Percentiles rank a stretch among this genome's conserved stretches.
phyloP scores from a whole-genome alignment of 2,113 vertebrate genomes.

The Microcebus griseorufus region DNA sequence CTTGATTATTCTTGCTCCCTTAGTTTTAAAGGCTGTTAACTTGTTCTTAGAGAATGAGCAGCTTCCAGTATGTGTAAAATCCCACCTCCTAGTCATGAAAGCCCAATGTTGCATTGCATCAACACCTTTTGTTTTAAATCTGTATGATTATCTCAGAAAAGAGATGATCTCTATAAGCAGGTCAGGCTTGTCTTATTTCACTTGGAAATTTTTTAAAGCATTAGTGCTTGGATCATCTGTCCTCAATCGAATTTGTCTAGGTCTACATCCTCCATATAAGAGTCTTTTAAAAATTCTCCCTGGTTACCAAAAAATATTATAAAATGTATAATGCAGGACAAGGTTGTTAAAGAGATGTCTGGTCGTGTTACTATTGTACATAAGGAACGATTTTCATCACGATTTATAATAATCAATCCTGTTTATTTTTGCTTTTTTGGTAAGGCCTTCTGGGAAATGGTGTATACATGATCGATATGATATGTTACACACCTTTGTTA shows the following conservation, averaged over 20 bases:
- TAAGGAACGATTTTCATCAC: slow-evolving; percentile 4
- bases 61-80: background rate
- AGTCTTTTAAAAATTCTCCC: background rate
- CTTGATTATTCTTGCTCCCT: slow-evolving; percentile 7
- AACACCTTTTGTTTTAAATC: slow-evolving; percentile 40
- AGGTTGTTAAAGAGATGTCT: slow-evolving; percentile 1
- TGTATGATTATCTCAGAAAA: slow-evolving; percentile 12
- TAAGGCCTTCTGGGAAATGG: slow-evolving; percentile 30
- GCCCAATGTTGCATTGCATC: background rate
- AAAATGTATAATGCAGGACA: background rate
- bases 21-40: background rate
- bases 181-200: slow-evolving; percentile 26
- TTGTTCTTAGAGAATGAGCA: slow-evolving; percentile 25
- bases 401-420: slow-evolving; percentile 4
- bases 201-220: background rate
- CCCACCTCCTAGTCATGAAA: background rate
- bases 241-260: background rate
- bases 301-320: background rate
- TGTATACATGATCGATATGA: background rate
- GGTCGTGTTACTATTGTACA: background rate
- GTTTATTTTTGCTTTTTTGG: slow-evolving; percentile 12
- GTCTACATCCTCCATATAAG: background rate
- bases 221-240: background rate
- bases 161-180: background rate
- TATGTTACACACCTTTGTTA: background rate